Evolutionary conservation across 1,140 invertebrate species (phyloP), one percentile per base, ranked within the genome.

Genomic region (Drosophila bifasciata): DNA sequence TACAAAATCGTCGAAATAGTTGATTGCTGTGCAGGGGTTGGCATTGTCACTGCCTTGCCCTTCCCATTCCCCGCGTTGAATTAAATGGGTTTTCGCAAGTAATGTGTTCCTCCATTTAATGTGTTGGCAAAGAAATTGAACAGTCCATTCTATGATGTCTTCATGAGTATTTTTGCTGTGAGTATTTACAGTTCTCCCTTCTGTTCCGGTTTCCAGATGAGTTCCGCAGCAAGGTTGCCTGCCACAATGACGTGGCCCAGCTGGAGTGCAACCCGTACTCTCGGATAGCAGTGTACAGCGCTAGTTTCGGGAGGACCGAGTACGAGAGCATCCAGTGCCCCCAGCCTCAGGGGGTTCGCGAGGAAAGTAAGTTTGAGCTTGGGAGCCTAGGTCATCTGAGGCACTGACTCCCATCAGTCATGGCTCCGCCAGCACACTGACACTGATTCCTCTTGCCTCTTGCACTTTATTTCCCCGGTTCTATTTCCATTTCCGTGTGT

Each of bases 271-370:
- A 96, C 91, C 95, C 96, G 19, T 95, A 96, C 89, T 95, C 95
- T 1, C 93, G 97, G 78, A 95, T 99, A 5, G 97, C 96, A 16
- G 95, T 99, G 68, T 98, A 97, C 92, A 97, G 96, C 40, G 97
- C 97, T 6, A 96, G 95, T 83, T 99, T 97, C 91, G 97, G 97
- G 7, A 93, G 97, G 58, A 97, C 96, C 0, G 95, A 97, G 91
- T 96, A 96, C 83, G 97, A 97, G 80, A 97, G 96, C 59, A 94
- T 97, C 68, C 95, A 97, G 80, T 98, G 97, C 92, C 96, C 97
- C 3, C 96, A 97, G 88, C 95, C 96, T 1, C 94, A 94, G 78
- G 96, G 96, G 17, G 96, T 97, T 63, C 94, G 95, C 44, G 97
- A 97, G 92, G 96, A 97, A 93, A 97, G 97, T 98, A 64, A 91